Evolutionary conservation across 2,888 invertebrate species (phyloP), one percentile per base, ranked within the genome.

Genomic region (Pasiphila rectangulata): DNA sequence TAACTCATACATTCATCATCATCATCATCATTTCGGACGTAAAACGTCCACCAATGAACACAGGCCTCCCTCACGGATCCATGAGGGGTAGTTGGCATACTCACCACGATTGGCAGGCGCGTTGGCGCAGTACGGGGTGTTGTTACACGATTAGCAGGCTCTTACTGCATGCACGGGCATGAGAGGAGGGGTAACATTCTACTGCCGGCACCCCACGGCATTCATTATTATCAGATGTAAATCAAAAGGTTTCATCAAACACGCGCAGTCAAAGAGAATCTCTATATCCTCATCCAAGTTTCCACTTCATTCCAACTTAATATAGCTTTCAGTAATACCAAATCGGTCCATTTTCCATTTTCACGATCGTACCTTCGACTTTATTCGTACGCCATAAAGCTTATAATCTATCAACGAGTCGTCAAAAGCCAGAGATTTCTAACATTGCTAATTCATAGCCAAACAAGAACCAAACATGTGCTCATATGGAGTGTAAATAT

Each of bases 181-280:
- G n/a, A n/a, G n/a, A n/a, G n/a, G n/a, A n/a, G n/a, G n/a, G n/a
- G n/a, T n/a, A n/a, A n/a, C n/a, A n/a, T n/a, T n/a, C n/a, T n/a
- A n/a, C n/a, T n/a, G n/a, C n/a, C n/a, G n/a, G n/a, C n/a, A n/a
- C n/a, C n/a, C n/a, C n/a, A n/a, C n/a, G n/a, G n/a, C n/a, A n/a
- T n/a, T n/a, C n/a, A 12, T 15, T 10, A 16, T 27, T 34, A 49
- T 56, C 54, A 43, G 46, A 57, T 53, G 30, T 29, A 25, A 51
- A 48, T 44, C 48, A 51, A 54, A 59, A 59, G 57, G 51, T 46
- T 10, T 55, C 43, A 46, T 54, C 59, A 65, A 60, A 60, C 52
- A 56, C 49, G 27, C 17, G 46, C 43, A 49, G 47, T 66, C 67
- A 67, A 66, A 67, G 65, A 51, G 62, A 64, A 63, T 61, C 21